These are phyloP conservation scores for Spermophilus dauricus DNA, from an alignment of 2,113 vertebrate species.

Conservation along the genomic window DNA sequence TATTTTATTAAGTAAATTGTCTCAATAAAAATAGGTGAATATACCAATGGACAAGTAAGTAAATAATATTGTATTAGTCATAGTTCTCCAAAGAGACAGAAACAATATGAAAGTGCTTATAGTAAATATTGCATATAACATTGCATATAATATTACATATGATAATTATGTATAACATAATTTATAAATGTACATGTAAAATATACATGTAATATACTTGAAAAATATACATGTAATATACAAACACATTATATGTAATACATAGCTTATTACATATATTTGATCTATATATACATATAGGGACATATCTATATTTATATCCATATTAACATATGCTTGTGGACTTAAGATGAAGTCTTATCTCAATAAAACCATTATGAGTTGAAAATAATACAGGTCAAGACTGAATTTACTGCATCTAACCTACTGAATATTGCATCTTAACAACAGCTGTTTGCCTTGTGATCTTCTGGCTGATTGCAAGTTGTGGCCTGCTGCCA, in stretches of 20 bases:
- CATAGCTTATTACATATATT: too few species aligned
- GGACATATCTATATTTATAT: not conserved
- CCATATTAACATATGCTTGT: not conserved
- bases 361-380: not conserved
- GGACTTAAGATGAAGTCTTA: not conserved
- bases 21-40: not conserved
- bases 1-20: not conserved
- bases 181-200: too few species aligned
- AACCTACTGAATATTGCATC: not conserved
- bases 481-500: not conserved
- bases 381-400: not conserved
- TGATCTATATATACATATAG: not conserved
- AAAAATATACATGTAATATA: too few species aligned
- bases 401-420: not conserved
- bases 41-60: not conserved
- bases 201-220: too few species aligned
- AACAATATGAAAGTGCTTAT: not conserved
- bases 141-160: not conserved
- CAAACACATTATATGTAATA: too few species aligned
- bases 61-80: not conserved
- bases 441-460: not conserved
- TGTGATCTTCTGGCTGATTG: not conserved
- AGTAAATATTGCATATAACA: not conserved
- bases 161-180: too few species aligned
- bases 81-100: not conserved